A percentile compares a stretch with the other conserved stretches of the same genome.
phyloP scores from a whole-genome alignment of 2,888 invertebrate genomes.

The Mimas tiliae region DNA sequence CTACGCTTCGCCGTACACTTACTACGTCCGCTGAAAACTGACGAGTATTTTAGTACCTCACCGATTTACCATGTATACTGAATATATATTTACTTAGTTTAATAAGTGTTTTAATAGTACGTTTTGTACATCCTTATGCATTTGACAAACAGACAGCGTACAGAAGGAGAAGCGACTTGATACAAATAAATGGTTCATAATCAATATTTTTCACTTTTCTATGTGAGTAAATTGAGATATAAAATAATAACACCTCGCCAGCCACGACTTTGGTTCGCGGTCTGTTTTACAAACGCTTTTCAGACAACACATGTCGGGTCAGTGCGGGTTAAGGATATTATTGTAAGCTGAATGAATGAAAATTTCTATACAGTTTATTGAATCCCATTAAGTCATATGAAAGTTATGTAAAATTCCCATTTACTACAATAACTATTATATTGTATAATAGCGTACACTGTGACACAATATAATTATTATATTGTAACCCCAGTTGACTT shows the following conservation, averaged over 20 bases:
- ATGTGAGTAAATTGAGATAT: too few relatives aligned
- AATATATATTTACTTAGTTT: neutral
- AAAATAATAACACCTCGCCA: too few relatives aligned
- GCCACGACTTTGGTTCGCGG: too few relatives aligned
- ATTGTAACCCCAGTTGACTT: constrained; percentile 33
- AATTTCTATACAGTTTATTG: constrained; percentile 18
- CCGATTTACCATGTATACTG: neutral
- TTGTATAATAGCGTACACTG: constrained; percentile 38
- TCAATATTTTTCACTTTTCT: too few relatives aligned
- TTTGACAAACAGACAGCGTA: too few relatives aligned
- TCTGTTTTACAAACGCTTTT: too few relatives aligned
- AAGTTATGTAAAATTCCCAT: constrained; percentile 16
- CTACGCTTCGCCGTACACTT: constrained; percentile 66
- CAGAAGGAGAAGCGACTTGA: too few relatives aligned
- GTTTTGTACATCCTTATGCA: too few relatives aligned
- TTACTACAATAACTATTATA: constrained; percentile 28
- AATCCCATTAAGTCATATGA: constrained; percentile 27
- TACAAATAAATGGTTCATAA: too few relatives aligned
- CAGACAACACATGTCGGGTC: neutral
- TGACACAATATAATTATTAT: constrained; percentile 39
- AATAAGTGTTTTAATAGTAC: neutral
- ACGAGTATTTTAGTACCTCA: neutral
- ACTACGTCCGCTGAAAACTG: constrained; percentile 63
- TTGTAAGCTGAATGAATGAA: constrained; percentile 10
- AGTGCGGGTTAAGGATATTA: constrained; percentile 10